phyloP scores from a whole-genome alignment of 2,797 vertebrate species.

The Psittacula derbiana region DNA sequence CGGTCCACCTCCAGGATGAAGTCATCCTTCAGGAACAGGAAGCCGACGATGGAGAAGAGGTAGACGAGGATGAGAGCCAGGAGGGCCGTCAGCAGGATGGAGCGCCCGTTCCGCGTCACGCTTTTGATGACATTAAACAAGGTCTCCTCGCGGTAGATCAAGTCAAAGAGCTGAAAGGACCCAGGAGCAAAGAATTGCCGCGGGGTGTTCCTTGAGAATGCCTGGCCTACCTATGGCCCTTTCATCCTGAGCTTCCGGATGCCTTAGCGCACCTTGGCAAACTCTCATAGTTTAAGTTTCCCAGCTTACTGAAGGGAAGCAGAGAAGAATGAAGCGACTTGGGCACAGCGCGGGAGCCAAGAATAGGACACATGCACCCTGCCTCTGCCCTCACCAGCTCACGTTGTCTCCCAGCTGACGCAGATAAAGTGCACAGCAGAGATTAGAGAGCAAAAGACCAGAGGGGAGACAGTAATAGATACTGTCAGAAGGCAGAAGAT shows the following conservation, averaged over 20 bases:
- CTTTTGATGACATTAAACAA: constrained; percentile 97
- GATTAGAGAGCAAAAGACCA: constrained; percentile 12
- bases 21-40: constrained; percentile 94
- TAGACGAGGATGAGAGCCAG: constrained; percentile 98
- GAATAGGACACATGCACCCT: constrained; percentile 31
- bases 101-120: constrained; percentile 94
- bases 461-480: neutral
- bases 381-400: constrained; percentile 16
- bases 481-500: neutral
- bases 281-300: constrained; percentile 9
- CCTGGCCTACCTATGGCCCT: constrained; percentile 1
- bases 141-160: constrained; percentile 96
- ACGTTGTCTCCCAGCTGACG: constrained; percentile 44
- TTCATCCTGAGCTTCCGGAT: neutral
- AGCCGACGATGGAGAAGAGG: constrained; percentile 98
- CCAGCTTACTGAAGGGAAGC: neutral
- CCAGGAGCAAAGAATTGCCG: neutral
- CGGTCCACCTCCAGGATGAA: constrained; percentile 96
- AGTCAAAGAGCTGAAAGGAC: constrained; percentile 87
- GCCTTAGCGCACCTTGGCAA: neutral
- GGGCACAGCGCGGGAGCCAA: constrained; percentile 18
- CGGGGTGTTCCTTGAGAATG: neutral
- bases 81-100: constrained; percentile 94
- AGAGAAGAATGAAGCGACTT: constrained; percentile 24
- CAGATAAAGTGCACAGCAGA: constrained; percentile 13